A percentile compares a stretch with the other conserved stretches of the same genome.
Evolutionary conservation across 2,113 vertebrate species (phyloP).

Genomic region (Onychostoma macrolepis): DNA sequence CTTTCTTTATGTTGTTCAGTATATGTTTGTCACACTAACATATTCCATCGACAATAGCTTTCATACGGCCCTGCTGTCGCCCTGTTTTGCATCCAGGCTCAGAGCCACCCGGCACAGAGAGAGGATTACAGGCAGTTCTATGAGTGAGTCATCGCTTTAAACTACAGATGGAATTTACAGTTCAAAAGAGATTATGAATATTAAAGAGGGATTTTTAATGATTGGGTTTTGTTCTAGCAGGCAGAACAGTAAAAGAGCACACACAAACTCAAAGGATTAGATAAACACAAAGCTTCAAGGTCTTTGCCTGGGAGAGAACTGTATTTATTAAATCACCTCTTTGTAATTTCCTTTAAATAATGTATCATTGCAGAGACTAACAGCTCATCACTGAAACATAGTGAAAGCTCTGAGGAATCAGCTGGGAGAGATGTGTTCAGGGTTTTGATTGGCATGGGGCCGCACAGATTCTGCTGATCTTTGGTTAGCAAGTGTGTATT

Average conservation of each 20-base stretch:
- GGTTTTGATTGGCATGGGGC: slow-evolving; percentile 51
- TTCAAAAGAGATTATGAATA: slow-evolving; percentile 80
- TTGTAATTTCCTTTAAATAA: slow-evolving; percentile 73
- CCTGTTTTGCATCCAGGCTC: slow-evolving; percentile 67
- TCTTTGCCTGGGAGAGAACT: slow-evolving; percentile 63
- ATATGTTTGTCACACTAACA: slow-evolving; percentile 62
- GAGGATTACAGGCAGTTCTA: slow-evolving; percentile 74
- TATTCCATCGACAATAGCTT: slow-evolving; percentile 73
- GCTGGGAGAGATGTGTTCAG: slow-evolving; percentile 44
- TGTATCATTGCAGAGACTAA: slow-evolving; percentile 68
- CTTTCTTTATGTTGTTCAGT: slow-evolving; percentile 23
- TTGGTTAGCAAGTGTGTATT: slow-evolving; percentile 22
- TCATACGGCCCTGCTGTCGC: slow-evolving; percentile 59
- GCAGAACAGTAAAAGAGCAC: slow-evolving; percentile 64
- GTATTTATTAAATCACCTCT: slow-evolving; percentile 67
- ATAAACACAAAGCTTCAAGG: slow-evolving; percentile 69
- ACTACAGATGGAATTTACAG: slow-evolving; percentile 78
- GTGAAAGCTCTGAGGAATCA: slow-evolving; percentile 53
- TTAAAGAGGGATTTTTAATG: slow-evolving; percentile 71
- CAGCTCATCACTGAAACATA: slow-evolving; percentile 50
- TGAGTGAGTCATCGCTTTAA: slow-evolving; percentile 79
- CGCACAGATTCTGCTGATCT: slow-evolving; percentile 47
- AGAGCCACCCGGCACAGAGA: slow-evolving; percentile 70
- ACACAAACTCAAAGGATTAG: slow-evolving; percentile 71
- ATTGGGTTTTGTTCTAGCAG: slow-evolving; percentile 69